Base-by-base conservation (phyloP, 92 coral and sea anemone genomes). In the Paragorgia papillata region DNA sequence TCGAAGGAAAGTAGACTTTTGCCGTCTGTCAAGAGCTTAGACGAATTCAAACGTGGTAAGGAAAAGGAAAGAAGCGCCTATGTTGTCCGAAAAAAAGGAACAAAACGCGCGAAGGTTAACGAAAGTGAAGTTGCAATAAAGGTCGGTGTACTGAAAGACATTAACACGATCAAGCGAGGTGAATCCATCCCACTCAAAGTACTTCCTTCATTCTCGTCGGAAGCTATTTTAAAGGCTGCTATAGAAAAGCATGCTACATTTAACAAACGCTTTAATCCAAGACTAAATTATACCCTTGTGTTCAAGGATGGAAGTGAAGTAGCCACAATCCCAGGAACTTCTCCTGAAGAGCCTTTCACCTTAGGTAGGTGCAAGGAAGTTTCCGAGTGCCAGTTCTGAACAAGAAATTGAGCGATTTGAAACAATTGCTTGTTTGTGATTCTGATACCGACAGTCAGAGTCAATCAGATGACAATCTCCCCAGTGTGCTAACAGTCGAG, bases 271-370 rank as follows among this genome's bases (percentile, higher is more conserved):
- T 87, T 87, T 56, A 57, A 82, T 50, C 20, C 69, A 30, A 30
- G 62, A 60, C 9, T 71, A 28, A 77, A 85, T 18, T 85, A 81
- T 73, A 44, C 15, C 0, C 86, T 80, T 5, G 79, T 76, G 54
- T 81, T 81, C 56, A 75, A 76, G 70, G 90, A 86, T 73, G 84
- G 90, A 32, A 86, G 55, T 56, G 90, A 82, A 60, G 81, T 85
- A 15, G 67, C 62, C 13, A 40, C 59, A 37, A 49, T 85, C 54
- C 89, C 89, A 44, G 89, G 89, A 54, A 74, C 82, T 20, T 76
- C 51, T 27, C 83, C 83, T 3, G 62, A 81, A 48, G 82, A 81
- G 77, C 81, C 85, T 19, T 79, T 79, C 62, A 79, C 80, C 32
- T 57, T 85, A 48, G 32, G 40, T 62, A 63, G 85, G 44, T 84